phyloP scores from a whole-genome alignment of 2,888 invertebrate species.

The Aproaerema taeniolella region DNA sequence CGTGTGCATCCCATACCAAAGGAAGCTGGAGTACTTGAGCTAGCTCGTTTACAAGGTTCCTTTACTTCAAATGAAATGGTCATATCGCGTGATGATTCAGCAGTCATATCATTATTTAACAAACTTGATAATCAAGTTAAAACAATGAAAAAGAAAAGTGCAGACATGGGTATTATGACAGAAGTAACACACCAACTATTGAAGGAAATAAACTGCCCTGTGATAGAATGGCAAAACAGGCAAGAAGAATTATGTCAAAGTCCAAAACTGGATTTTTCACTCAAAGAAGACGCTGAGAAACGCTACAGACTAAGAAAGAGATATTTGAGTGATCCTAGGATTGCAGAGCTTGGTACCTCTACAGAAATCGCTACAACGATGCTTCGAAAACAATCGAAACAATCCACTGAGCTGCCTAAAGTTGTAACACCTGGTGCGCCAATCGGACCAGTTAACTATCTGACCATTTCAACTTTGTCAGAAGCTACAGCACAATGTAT shows the following conservation, averaged over 20 bases:
- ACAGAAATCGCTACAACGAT: conserved; percentile 59
- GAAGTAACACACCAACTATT: conserved; percentile 45
- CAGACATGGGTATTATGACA: conserved; percentile 48
- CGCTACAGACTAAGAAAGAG: neutral
- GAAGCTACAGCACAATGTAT: conserved; percentile 19
- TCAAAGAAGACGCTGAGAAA: conserved; percentile 5
- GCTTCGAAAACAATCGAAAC: conserved; percentile 30
- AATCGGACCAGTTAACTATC: too few species aligned
- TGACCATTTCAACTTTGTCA: too few species aligned
- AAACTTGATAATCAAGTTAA: too few species aligned
- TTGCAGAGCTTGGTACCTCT: conserved; percentile 53
- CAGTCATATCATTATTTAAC: too few species aligned
- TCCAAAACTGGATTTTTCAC: too few species aligned
- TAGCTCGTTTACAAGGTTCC: neutral
- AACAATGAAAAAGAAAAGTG: conserved; percentile 26
- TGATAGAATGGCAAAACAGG: conserved; percentile 18
- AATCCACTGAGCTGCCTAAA: neutral
- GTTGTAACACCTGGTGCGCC: neutral
- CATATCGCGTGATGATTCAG: neutral
- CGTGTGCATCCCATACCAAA: too few species aligned
- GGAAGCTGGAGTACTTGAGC: neutral
- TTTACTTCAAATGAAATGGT: neutral
- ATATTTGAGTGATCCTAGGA: conserved; percentile 39
- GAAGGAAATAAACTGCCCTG: conserved; percentile 33
- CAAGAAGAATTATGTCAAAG: neutral